These are phyloP conservation scores for Lathamus discolor DNA, from an alignment of 2,113 vertebrate species.

Conservation along the genomic window DNA sequence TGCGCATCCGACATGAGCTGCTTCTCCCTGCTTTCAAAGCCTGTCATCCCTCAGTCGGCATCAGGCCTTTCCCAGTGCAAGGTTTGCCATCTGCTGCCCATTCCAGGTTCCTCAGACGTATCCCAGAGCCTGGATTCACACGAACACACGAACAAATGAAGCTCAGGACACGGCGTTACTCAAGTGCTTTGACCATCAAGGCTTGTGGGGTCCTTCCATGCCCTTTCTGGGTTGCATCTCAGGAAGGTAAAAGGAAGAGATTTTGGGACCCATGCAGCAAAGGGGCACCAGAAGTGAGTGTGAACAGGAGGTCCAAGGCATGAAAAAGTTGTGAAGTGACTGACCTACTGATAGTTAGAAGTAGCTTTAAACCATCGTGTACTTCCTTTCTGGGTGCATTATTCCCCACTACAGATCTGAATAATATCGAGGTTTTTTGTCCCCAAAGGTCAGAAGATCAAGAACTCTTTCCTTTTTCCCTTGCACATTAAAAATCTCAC, in stretches of 20 bases:
- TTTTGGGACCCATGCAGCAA: background rate
- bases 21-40: background rate
- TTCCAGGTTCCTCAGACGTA: background rate
- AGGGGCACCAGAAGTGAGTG: background rate
- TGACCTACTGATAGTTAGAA: background rate
- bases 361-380: background rate
- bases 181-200: background rate
- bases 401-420: background rate
- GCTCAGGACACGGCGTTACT: background rate
- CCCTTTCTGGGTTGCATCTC: background rate
- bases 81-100: constrained; percentile 7
- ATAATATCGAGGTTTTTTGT: background rate
- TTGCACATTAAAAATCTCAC: background rate
- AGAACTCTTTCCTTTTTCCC: background rate
- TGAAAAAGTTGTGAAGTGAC: background rate
- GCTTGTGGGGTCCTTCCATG: background rate
- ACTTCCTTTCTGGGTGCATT: background rate
- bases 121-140: background rate
- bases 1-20: background rate
- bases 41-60: background rate
- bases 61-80: background rate
- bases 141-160: background rate
- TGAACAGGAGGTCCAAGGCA: background rate
- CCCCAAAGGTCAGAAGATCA: background rate
- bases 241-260: background rate